These are phyloP conservation scores for Formica aserva DNA, from an alignment of 2,888 invertebrate genomes.

Conservation along the genomic window DNA sequence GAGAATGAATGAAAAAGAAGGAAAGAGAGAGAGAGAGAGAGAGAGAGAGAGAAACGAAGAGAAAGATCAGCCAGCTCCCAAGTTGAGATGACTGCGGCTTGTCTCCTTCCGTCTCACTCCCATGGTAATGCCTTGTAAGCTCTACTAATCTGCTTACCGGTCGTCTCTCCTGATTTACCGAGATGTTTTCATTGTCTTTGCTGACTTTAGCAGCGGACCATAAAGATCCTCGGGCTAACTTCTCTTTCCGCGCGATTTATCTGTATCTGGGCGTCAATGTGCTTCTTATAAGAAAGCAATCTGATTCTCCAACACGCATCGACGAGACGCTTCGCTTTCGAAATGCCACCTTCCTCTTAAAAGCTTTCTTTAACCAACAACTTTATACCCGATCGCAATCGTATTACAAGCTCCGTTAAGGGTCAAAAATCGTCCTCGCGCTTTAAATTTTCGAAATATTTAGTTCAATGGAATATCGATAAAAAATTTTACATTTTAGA, in stretches of 20 bases:
- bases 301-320: slow-evolving; percentile 65
- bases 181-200: slow-evolving; percentile 83
- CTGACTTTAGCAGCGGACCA: slow-evolving; percentile 74
- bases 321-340: slow-evolving; percentile 52
- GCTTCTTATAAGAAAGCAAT: slow-evolving; percentile 57
- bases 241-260: slow-evolving; percentile 51
- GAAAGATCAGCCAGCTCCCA: slow-evolving; percentile 73
- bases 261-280: slow-evolving; percentile 59
- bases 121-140: slow-evolving; percentile 81
- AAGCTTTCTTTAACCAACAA: neutral
- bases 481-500: neutral
- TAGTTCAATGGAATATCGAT: neutral
- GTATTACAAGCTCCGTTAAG: neutral
- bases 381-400: neutral
- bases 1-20: slow-evolving; percentile 16
- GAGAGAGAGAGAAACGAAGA: slow-evolving; percentile 63
- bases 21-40: slow-evolving; percentile 15
- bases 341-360: slow-evolving; percentile 34
- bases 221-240: slow-evolving; percentile 66
- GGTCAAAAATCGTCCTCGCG: neutral
- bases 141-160: slow-evolving; percentile 82
- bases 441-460: neutral
- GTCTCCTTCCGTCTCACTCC: slow-evolving; percentile 69
- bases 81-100: slow-evolving; percentile 71
- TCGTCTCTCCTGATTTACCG: slow-evolving; percentile 82